These are phyloP conservation scores for Acleris cristana DNA, from an alignment of 2,888 invertebrate genomes.

Conservation along the genomic window DNA sequence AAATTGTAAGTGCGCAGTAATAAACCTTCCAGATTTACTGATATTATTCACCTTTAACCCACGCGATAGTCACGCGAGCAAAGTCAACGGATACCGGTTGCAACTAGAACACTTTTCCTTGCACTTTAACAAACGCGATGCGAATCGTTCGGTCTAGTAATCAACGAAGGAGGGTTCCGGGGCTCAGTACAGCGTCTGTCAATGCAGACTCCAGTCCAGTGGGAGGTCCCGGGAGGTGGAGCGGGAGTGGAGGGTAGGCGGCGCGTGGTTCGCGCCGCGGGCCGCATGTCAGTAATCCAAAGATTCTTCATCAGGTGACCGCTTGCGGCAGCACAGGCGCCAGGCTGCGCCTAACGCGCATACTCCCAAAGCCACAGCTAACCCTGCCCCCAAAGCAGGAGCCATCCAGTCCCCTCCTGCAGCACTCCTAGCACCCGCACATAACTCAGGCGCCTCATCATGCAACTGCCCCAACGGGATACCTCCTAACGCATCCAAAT, in stretches of 20 bases:
- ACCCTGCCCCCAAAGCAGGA: constrained; percentile 84
- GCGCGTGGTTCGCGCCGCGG: constrained; percentile 78
- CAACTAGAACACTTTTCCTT: constrained; percentile 12
- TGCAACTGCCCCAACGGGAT: constrained; percentile 82
- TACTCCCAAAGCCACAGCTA: constrained; percentile 82
- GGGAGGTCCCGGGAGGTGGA: constrained; percentile 74
- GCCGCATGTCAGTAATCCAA: constrained; percentile 85
- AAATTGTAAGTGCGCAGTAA: constrained; percentile 27
- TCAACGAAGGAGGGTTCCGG: constrained; percentile 63
- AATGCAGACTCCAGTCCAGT: constrained; percentile 82
- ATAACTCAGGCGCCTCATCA: constrained; percentile 91
- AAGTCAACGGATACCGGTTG: neutral
- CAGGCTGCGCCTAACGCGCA: constrained; percentile 85
- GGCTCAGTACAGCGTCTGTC: constrained; percentile 80
- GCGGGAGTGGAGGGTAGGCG: constrained; percentile 74
- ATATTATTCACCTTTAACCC: constrained; percentile 22
- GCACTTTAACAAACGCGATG: constrained; percentile 20
- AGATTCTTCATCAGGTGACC: constrained; percentile 84
- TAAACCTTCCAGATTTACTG: constrained; percentile 24
- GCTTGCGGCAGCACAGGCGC: constrained; percentile 85
- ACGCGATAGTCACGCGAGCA: constrained; percentile 24
- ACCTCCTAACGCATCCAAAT: constrained; percentile 74
- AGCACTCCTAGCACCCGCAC: constrained; percentile 80
- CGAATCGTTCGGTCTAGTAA: constrained; percentile 47
- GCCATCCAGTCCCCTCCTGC: constrained; percentile 85